A percentile compares a stretch with the other conserved stretches of the same genome.
These are phyloP conservation scores for Chaetodon trifascialis DNA, from an alignment of 2,113 vertebrate genomes.

Conservation along the genomic window DNA sequence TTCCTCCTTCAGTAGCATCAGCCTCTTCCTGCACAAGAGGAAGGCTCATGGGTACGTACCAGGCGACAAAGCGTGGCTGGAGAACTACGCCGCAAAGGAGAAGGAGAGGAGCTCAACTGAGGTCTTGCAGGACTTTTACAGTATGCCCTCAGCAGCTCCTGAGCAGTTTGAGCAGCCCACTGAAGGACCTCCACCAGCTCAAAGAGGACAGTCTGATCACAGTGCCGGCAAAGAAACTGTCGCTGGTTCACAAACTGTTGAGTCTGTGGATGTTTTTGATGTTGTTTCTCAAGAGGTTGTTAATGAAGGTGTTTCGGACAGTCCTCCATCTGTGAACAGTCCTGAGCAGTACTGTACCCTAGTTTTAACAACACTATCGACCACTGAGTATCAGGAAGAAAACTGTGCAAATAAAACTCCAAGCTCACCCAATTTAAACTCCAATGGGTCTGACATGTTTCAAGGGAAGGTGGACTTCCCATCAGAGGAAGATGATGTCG, in stretches of 20 bases:
- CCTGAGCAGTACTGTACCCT: slow-evolving; percentile 76
- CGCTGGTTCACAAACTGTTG: slow-evolving; percentile 8
- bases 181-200: slow-evolving; percentile 17
- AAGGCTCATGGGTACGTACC: slow-evolving; percentile 94
- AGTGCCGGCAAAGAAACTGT: neutral
- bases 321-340: slow-evolving; percentile 20
- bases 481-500: slow-evolving; percentile 53
- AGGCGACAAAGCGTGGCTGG: slow-evolving; percentile 92
- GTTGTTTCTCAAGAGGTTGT: slow-evolving; percentile 47
- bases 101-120: slow-evolving; percentile 80
- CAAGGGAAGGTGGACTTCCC: slow-evolving; percentile 25
- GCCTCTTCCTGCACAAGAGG: slow-evolving; percentile 96
- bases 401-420: slow-evolving; percentile 4
- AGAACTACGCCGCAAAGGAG: slow-evolving; percentile 88
- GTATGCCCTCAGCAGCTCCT: slow-evolving; percentile 10
- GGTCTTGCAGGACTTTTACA: slow-evolving; percentile 68
- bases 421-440: neutral
- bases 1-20: slow-evolving; percentile 93
- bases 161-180: slow-evolving; percentile 11
- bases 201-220: neutral
- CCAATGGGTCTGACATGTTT: neutral
- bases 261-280: slow-evolving; percentile 15
- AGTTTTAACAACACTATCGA: slow-evolving; percentile 75
- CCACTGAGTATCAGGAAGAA: slow-evolving; percentile 49
- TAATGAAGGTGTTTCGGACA: slow-evolving; percentile 16